These are phyloP conservation scores for Actinostola sp. DNA, from an alignment of 92 coral and sea anemone species.

Conservation along the genomic window DNA sequence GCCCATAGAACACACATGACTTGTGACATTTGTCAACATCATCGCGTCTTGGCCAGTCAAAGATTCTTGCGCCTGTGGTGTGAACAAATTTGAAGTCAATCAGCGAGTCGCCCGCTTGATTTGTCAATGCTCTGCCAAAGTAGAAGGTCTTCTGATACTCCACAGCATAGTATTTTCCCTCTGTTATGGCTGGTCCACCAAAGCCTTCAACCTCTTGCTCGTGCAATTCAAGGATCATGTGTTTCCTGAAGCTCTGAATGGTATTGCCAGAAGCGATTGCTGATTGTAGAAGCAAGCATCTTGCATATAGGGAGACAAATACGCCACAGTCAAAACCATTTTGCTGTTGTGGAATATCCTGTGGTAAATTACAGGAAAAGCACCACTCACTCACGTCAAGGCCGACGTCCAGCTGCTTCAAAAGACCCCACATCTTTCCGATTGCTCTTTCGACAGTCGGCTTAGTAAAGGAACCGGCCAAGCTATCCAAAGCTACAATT, in stretches of 20 bases:
- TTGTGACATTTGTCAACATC: slow-evolving; percentile 34
- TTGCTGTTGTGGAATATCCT: slow-evolving; percentile 48
- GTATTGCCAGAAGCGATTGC: slow-evolving; percentile 22
- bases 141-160: slow-evolving; percentile 44
- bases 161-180: slow-evolving; percentile 43
- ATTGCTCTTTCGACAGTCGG: slow-evolving; percentile 44
- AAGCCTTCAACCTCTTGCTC: slow-evolving; percentile 16
- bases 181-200: neutral
- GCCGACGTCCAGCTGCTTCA: slow-evolving; percentile 28
- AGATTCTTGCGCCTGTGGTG: slow-evolving; percentile 35
- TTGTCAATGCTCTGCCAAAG: slow-evolving; percentile 48
- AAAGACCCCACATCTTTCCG: slow-evolving; percentile 54
- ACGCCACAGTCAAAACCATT: slow-evolving; percentile 68
- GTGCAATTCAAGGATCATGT: slow-evolving; percentile 51
- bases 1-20: slow-evolving; percentile 57
- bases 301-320: slow-evolving; percentile 48
- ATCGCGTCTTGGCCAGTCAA: slow-evolving; percentile 44
- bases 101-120: neutral
- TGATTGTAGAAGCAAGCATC: slow-evolving; percentile 43
- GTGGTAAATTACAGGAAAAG: slow-evolving; percentile 32
- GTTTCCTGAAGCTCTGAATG: slow-evolving; percentile 37
- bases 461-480: slow-evolving; percentile 44
- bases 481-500: slow-evolving; percentile 44
- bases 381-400: slow-evolving; percentile 41
- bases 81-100: slow-evolving; percentile 55